These are phyloP conservation scores for Odocoileus hemionus DNA, from an alignment of 2,113 vertebrate species.

Conservation along the genomic window DNA sequence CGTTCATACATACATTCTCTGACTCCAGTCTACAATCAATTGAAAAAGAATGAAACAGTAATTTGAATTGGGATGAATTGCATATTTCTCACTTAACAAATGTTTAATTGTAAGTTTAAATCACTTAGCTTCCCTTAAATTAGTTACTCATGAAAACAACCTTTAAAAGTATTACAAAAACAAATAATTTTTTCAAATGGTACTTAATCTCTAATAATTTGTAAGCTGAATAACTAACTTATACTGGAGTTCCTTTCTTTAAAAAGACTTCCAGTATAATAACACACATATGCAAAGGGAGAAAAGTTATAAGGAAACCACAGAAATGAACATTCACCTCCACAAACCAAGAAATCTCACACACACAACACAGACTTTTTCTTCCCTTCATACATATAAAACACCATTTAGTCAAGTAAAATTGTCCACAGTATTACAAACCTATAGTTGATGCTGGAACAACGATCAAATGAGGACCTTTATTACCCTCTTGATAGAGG, in stretches of 20 bases:
- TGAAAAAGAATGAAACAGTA: neutral
- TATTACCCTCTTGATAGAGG: constrained; percentile 87
- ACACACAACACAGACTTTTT: neutral
- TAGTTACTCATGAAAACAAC: neutral
- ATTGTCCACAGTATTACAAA: constrained; percentile 74
- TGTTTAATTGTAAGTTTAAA: neutral
- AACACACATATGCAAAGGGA: neutral
- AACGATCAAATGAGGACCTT: constrained; percentile 93
- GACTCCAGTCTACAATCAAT: neutral
- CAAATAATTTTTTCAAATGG: neutral
- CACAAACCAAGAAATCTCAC: neutral
- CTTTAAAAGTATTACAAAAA: neutral
- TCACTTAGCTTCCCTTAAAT: neutral
- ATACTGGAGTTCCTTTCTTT: neutral
- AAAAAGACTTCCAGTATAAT: neutral
- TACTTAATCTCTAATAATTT: neutral
- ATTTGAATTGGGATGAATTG: neutral
- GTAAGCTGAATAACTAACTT: neutral
- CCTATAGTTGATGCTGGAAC: constrained; percentile 96
- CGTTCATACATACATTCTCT: neutral
- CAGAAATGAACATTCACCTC: neutral
- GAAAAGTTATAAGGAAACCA: neutral
- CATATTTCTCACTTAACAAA: neutral
- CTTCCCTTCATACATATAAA: neutral
- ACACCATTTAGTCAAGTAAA: neutral